These are phyloP conservation scores for Alloscopus bannaensis DNA, from an alignment of 2,888 invertebrate genomes.

Conservation along the genomic window DNA sequence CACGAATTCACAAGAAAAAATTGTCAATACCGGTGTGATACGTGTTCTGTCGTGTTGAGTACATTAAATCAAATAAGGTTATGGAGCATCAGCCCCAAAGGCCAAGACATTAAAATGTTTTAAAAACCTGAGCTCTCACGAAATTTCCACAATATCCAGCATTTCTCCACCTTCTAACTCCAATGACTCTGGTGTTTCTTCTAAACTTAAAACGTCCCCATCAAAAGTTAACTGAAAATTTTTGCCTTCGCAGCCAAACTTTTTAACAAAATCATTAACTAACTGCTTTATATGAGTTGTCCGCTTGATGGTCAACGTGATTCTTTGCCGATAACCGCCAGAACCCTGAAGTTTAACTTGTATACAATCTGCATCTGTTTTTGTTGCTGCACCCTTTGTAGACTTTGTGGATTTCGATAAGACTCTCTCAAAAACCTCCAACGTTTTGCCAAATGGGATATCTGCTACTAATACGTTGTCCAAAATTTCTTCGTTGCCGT, in stretches of 20 bases:
- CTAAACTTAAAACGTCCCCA: constrained; percentile 30
- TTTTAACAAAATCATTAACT: constrained; percentile 32
- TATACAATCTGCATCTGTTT: constrained; percentile 11
- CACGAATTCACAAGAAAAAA: too few relatives aligned
- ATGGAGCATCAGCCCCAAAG: too few relatives aligned
- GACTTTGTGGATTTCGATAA: background rate
- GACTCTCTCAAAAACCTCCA: constrained; percentile 19
- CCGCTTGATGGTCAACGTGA: background rate
- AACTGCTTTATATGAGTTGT: constrained; percentile 35
- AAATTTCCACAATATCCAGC: constrained; percentile 43
- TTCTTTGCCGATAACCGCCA: constrained; percentile 28
- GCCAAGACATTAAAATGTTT: too few relatives aligned
- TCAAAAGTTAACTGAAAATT: constrained; percentile 43
- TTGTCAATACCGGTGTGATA: too few relatives aligned
- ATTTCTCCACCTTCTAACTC: constrained; percentile 45
- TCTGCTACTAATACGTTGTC: constrained; percentile 9
- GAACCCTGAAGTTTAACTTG: constrained; percentile 37
- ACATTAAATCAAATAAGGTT: too few relatives aligned
- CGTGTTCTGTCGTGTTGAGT: too few relatives aligned
- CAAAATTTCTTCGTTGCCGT: constrained; percentile 13
- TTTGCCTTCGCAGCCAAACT: constrained; percentile 23
- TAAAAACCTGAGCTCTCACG: too few relatives aligned
- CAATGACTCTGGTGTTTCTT: constrained; percentile 43
- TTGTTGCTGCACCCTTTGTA: background rate
- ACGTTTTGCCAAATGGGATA: constrained; percentile 18